Percentiles rank a stretch among this genome's conserved stretches.
phyloP scores from a whole-genome alignment of 2,113 vertebrate species.

The Lamprologus sp. region DNA sequence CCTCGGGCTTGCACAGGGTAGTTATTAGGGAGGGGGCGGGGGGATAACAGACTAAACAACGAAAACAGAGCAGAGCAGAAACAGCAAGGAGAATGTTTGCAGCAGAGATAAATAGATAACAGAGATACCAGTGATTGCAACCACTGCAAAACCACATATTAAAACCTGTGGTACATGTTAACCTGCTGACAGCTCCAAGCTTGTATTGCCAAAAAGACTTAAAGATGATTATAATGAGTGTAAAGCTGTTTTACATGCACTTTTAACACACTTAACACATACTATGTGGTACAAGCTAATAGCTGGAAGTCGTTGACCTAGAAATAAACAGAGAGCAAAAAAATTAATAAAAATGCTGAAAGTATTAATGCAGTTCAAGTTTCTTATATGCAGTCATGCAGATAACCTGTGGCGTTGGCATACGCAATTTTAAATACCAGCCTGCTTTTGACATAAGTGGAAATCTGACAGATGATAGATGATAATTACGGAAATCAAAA shows the following conservation, averaged over 20 bases:
- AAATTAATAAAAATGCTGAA: not conserved
- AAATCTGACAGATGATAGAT: not conserved
- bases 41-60: conserved; percentile 25
- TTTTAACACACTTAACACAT: not conserved
- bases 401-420: not conserved
- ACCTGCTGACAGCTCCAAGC: not conserved
- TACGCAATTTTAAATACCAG: not conserved
- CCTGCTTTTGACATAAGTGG: not conserved
- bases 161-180: conserved; percentile 15
- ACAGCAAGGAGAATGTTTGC: not conserved
- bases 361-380: not conserved
- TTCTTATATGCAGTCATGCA: not conserved
- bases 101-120: not conserved
- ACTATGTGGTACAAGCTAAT: not conserved
- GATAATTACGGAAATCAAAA: not conserved
- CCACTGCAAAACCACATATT: not conserved
- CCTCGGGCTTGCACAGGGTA: conserved; percentile 33
- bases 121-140: not conserved
- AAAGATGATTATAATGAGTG: not conserved
- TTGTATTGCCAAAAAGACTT: not conserved
- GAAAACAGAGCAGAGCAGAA: conserved; percentile 17
- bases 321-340: not conserved
- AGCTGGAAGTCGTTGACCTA: not conserved
- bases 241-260: not conserved
- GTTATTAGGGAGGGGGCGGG: conserved; percentile 26